phyloP scores from a whole-genome alignment of 1,140 invertebrate species.

The Magallana ariakensis region DNA sequence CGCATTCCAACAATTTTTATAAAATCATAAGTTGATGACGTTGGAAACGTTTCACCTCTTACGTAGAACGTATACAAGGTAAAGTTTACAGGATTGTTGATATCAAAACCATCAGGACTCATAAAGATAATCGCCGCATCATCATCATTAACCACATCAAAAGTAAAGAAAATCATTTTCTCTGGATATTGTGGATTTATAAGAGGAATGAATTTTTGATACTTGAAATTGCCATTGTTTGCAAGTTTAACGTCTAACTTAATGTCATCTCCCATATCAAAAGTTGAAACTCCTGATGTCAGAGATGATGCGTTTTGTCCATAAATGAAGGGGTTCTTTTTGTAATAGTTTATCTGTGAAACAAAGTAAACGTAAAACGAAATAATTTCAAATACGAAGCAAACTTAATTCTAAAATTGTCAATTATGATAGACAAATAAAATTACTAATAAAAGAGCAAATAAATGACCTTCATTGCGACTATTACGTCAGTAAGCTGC shows the following conservation, averaged over 20 bases:
- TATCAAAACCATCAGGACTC: conserved; percentile 36
- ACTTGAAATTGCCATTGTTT: conserved; percentile 5
- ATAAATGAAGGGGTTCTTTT: conserved; percentile 19
- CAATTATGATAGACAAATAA: too few relatives aligned
- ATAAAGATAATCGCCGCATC: conserved; percentile 37
- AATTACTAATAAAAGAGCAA: not conserved
- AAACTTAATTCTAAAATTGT: too few relatives aligned
- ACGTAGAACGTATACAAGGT: conserved; percentile 38
- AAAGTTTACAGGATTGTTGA: not conserved
- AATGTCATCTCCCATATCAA: conserved; percentile 28
- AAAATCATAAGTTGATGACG: not conserved
- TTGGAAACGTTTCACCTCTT: conserved; percentile 5
- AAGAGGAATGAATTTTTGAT: not conserved
- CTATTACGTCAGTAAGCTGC: not conserved
- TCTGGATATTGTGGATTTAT: conserved; percentile 30
- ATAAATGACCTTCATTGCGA: not conserved
- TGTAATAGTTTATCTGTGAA: not conserved
- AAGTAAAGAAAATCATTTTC: conserved; percentile 42
- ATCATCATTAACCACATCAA: conserved; percentile 38
- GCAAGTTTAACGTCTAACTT: not conserved
- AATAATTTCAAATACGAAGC: not conserved
- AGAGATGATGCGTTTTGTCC: conserved; percentile 11
- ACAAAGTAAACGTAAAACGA: not conserved
- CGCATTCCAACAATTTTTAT: conserved; percentile 19
- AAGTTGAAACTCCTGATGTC: conserved; percentile 23